phyloP scores from a whole-genome alignment of 1,140 invertebrate genomes.

The Oryctes rhinoceros region DNA sequence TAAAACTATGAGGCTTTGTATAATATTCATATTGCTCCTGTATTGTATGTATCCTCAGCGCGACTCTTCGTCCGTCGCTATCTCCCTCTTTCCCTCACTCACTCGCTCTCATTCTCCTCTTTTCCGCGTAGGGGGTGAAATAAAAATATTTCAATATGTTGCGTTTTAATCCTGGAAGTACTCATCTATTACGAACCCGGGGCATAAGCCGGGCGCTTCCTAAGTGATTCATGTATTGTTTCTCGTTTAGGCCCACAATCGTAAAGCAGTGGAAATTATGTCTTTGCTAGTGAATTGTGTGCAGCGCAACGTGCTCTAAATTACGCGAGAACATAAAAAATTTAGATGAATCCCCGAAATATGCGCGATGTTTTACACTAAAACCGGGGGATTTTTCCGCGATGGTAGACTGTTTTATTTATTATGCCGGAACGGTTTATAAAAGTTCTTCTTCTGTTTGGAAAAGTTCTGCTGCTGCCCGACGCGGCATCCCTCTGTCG shows the following conservation, averaged over 20 bases:
- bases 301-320: constrained; percentile 52
- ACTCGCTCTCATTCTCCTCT: neutral
- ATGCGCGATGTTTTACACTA: constrained; percentile 43
- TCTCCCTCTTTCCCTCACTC: neutral
- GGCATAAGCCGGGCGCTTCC: constrained; percentile 48
- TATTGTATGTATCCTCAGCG: constrained; percentile 35
- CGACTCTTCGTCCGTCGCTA: neutral
- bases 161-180: constrained; percentile 60
- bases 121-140: constrained; percentile 44
- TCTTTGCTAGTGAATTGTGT: constrained; percentile 56
- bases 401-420: constrained; percentile 36
- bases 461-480: neutral
- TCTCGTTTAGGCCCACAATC: constrained; percentile 57
- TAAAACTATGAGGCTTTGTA: constrained; percentile 50
- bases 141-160: constrained; percentile 60
- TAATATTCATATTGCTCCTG: constrained; percentile 49
- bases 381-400: constrained; percentile 39
- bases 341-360: constrained; percentile 55
- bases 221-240: constrained; percentile 61
- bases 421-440: constrained; percentile 29
- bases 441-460: constrained; percentile 26
- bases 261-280: constrained; percentile 60
- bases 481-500: neutral
- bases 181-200: constrained; percentile 57
- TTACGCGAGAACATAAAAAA: constrained; percentile 56